A percentile compares a stretch with the other conserved stretches of the same genome.
Conservation (phyloP, 2,113 vertebrate species). For the Takifugu flavidus region DNA sequence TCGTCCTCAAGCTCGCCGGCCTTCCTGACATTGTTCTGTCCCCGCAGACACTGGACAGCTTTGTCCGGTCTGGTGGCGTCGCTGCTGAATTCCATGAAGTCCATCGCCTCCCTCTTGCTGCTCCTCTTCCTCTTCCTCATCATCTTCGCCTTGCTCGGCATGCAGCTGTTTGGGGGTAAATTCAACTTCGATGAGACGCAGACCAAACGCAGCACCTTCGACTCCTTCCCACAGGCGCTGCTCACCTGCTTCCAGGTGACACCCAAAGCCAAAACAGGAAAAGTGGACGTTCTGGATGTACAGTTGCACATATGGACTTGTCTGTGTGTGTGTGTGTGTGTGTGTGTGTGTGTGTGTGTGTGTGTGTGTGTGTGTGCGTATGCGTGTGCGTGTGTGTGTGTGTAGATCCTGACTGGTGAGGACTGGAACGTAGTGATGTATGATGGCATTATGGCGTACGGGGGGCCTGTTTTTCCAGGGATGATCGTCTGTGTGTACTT, state of each 20-base stretch:
- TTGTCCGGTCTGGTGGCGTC: constrained; percentile 93
- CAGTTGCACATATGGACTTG: background rate
- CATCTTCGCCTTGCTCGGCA: constrained; percentile 93
- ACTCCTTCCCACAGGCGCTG: constrained; percentile 91
- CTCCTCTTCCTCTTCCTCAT: constrained; percentile 97
- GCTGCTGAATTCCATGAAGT: constrained; percentile 95
- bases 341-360: too few species aligned
- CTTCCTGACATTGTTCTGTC: constrained; percentile 3
- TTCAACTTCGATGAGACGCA: constrained; percentile 96
- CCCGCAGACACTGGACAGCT: constrained; percentile 87
- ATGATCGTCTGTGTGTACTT: constrained; percentile 94
- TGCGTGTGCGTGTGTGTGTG: background rate
- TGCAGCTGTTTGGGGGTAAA: constrained; percentile 96
- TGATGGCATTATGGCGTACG: constrained; percentile 93
- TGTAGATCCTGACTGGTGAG: constrained; percentile 89
- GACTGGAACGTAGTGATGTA: constrained; percentile 98
- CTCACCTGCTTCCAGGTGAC: constrained; percentile 89
- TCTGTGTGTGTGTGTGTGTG: too few species aligned
- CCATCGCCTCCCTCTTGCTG: constrained; percentile 90
- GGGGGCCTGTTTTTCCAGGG: constrained; percentile 87
- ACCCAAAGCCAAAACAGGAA: too few species aligned
- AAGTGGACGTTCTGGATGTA: background rate
- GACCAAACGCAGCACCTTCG: constrained; percentile 93
- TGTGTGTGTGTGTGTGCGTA: background rate
- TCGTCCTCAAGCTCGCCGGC: too few species aligned